phyloP scores from a whole-genome alignment of 2,888 invertebrate genomes.

The Isotomurus palustris region DNA sequence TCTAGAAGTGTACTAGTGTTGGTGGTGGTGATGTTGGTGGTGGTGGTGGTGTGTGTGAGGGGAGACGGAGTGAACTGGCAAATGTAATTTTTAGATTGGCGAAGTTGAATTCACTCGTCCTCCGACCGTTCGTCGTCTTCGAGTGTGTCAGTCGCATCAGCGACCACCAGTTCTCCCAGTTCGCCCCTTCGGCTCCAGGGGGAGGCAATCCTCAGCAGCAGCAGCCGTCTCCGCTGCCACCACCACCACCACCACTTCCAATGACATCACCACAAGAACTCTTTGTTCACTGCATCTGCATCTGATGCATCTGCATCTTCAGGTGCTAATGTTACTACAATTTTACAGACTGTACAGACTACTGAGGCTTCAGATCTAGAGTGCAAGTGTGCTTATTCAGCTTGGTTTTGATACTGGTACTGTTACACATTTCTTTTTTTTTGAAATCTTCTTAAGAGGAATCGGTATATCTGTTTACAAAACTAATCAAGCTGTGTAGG shows the following conservation, averaged over 20 bases:
- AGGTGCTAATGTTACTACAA: too few relatives aligned
- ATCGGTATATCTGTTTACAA: too few relatives aligned
- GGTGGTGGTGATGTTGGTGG: not conserved
- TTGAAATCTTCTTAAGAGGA: too few relatives aligned
- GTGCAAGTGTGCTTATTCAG: too few relatives aligned
- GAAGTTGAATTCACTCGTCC: slow-evolving; percentile 10
- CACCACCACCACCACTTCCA: not conserved
- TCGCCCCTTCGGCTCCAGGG: not conserved
- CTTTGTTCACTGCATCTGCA: too few relatives aligned
- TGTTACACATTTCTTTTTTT: too few relatives aligned
- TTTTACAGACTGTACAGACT: too few relatives aligned
- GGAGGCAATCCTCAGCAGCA: not conserved
- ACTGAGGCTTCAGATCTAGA: too few relatives aligned
- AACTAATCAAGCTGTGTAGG: too few relatives aligned
- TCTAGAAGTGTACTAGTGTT: not conserved
- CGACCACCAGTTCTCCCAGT: not conserved
- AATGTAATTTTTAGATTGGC: slow-evolving; percentile 9
- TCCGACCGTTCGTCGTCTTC: slow-evolving; percentile 3
- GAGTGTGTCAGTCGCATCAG: not conserved
- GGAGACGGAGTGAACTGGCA: not conserved
- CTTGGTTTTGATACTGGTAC: too few relatives aligned
- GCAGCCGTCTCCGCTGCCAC: not conserved
- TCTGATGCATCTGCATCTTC: too few relatives aligned
- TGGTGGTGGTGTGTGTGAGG: not conserved
- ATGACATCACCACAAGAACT: too few relatives aligned